Conservation (phyloP, 2,888 invertebrate species). For the Tribolium freemani region DNA sequence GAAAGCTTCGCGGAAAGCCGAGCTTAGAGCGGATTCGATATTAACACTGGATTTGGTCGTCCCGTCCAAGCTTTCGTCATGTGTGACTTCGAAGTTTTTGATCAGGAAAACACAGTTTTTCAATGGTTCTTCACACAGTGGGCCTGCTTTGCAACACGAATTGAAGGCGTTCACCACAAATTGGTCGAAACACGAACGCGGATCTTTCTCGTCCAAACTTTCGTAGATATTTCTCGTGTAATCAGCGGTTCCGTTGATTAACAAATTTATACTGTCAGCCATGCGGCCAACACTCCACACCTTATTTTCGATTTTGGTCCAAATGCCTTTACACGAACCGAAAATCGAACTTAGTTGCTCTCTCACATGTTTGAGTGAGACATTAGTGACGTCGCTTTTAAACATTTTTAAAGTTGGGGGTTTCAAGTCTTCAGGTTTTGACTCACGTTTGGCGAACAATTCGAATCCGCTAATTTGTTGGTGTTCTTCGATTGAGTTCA, state of each 20-base stretch:
- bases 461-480: conserved; percentile 60
- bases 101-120: conserved; percentile 94
- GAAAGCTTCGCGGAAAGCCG: conserved; percentile 87
- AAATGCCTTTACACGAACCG: conserved; percentile 67
- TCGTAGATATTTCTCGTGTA: conserved; percentile 75
- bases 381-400: conserved; percentile 53
- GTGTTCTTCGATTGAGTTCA: conserved; percentile 74
- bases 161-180: conserved; percentile 89
- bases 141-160: conserved; percentile 88
- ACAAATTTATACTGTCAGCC: conserved; percentile 89
- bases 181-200: conserved; percentile 78
- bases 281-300: conserved; percentile 96
- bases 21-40: conserved; percentile 64
- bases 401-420: conserved; percentile 49
- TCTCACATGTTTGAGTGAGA: conserved; percentile 63
- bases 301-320: conserved; percentile 69
- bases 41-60: conserved; percentile 47
- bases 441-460: conserved; percentile 58
- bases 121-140: conserved; percentile 97
- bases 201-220: conserved; percentile 67
- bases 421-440: conserved; percentile 48
- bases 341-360: conserved; percentile 75
- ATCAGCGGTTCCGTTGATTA: conserved; percentile 84
- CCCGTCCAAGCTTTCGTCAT: conserved; percentile 63
- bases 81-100: conserved; percentile 82